Conservation (phyloP, 35 echinoderm and acorn worm genomes). For the Ptychodera flava region DNA sequence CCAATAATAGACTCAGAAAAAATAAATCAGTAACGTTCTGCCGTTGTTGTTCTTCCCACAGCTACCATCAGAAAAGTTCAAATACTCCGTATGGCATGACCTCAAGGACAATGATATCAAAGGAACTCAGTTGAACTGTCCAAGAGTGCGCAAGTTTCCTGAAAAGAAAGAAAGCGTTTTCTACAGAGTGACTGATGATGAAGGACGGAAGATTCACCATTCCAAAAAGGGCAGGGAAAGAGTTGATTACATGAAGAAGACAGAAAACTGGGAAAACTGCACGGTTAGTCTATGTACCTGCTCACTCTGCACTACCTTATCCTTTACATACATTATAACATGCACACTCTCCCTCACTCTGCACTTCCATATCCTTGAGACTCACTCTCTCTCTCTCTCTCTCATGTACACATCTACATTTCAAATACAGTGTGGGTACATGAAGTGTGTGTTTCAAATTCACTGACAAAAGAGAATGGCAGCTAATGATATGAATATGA, state of each 20-base stretch:
- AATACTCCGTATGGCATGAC: constrained; percentile 78
- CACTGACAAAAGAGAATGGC: too few relatives aligned
- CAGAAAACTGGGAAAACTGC: constrained; percentile 77
- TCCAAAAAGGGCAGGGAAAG: constrained; percentile 43
- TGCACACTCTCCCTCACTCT: too few relatives aligned
- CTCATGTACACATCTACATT: too few relatives aligned
- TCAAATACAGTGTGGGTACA: too few relatives aligned
- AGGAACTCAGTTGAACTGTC: constrained; percentile 54
- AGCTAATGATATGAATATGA: too few relatives aligned
- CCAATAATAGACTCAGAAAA: too few relatives aligned
- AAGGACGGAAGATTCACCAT: constrained; percentile 63
- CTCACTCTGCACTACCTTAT: too few relatives aligned
- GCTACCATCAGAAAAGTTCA: constrained; percentile 56
- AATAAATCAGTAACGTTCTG: too few relatives aligned
- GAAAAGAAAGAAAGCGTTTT: constrained; percentile 70
- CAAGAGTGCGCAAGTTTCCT: constrained; percentile 63
- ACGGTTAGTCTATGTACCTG: constrained; percentile 7
- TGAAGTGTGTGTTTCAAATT: too few relatives aligned
- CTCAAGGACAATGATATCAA: constrained; percentile 61
- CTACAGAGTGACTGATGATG: constrained; percentile 67
- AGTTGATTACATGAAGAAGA: constrained; percentile 38
- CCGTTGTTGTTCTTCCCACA: constrained; percentile 7
- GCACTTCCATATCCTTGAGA: too few relatives aligned
- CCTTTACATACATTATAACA: too few relatives aligned
- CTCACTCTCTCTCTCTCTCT: too few relatives aligned